phyloP scores from a whole-genome alignment of 1,140 invertebrate genomes.

The Fopius arisanus region DNA sequence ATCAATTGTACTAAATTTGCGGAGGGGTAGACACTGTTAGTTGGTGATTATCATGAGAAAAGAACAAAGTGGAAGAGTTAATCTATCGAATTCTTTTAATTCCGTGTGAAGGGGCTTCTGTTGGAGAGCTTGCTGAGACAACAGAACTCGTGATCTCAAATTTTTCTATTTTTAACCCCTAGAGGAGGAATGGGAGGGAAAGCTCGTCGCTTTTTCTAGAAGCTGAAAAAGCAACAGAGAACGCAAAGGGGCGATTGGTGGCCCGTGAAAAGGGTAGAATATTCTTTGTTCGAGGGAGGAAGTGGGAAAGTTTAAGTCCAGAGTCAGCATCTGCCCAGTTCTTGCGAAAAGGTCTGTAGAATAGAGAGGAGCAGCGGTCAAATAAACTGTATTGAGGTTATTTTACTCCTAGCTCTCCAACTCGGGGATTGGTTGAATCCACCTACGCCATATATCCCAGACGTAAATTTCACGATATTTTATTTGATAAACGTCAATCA shows the following conservation, averaged over 20 bases:
- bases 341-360: conserved; percentile 7
- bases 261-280: background rate
- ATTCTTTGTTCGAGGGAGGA: background rate
- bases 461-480: background rate
- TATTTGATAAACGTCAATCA: background rate
- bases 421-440: conserved; percentile 45
- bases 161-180: background rate
- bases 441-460: background rate
- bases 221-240: background rate
- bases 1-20: background rate
- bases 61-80: too few relatives aligned
- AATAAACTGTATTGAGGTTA: conserved; percentile 61
- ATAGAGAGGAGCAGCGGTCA: conserved; percentile 39
- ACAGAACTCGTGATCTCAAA: background rate
- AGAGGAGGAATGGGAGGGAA: background rate
- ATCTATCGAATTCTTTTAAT: background rate
- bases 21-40: background rate
- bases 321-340: background rate
- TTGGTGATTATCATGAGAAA: background rate
- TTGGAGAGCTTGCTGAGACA: background rate
- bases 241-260: conserved; percentile 20
- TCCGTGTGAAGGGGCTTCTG: background rate
- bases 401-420: conserved; percentile 50
- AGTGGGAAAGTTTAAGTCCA: conserved; percentile 22
- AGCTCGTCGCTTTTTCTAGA: background rate